phyloP scores from a whole-genome alignment of 1,140 invertebrate species.

The Nephila pilipes region DNA sequence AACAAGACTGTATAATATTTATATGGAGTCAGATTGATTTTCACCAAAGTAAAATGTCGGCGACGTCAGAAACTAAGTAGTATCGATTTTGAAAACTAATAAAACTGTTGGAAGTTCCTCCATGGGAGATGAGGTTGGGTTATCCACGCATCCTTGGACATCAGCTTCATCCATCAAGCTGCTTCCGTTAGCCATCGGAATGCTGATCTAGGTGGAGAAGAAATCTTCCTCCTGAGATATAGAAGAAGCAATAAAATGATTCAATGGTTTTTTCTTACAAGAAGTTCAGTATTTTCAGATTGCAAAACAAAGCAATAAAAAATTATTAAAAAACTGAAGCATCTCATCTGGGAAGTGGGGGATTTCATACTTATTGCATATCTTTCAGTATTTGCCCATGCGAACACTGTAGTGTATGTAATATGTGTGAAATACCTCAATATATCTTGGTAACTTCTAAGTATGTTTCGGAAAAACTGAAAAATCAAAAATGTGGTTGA shows the following conservation, averaged over 20 bases:
- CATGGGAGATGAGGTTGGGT: constrained; percentile 14
- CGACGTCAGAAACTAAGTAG: background rate
- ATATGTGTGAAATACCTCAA: too few relatives aligned
- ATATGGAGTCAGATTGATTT: background rate
- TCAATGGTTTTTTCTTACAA: background rate
- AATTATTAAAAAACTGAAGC: background rate
- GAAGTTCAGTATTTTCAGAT: background rate
- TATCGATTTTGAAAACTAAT: constrained; percentile 48
- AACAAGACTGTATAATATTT: background rate
- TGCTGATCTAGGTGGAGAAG: constrained; percentile 35
- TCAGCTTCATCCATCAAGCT: constrained; percentile 27
- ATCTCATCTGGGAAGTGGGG: background rate
- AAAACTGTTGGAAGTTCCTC: constrained; percentile 15
- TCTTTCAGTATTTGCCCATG: too few relatives aligned
- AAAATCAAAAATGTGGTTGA: too few relatives aligned
- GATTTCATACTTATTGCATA: too few relatives aligned
- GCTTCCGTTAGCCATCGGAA: constrained; percentile 43
- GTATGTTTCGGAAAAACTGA: too few relatives aligned
- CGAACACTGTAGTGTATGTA: too few relatives aligned
- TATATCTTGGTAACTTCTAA: too few relatives aligned
- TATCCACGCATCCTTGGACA: constrained; percentile 1
- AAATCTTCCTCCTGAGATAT: constrained; percentile 13
- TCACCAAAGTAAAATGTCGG: background rate
- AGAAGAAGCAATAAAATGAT: constrained; percentile 19
- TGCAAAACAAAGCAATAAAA: background rate